These are phyloP conservation scores for Pygocentrus nattereri DNA, from an alignment of 2,797 vertebrate genomes.

Conservation along the genomic window DNA sequence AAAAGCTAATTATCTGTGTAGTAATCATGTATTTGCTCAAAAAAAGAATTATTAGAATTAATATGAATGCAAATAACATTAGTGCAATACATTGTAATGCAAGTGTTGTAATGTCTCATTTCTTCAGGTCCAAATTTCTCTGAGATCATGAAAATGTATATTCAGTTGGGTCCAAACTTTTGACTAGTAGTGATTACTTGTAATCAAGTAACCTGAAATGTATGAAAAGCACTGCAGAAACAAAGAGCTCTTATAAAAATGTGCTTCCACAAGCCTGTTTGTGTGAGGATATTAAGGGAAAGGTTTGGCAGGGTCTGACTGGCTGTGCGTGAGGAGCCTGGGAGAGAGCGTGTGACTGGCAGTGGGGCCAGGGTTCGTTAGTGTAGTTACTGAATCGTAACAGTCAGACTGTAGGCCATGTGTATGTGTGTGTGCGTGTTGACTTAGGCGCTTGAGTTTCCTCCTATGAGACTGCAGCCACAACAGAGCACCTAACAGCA, in stretches of 20 bases:
- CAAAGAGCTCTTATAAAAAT: background rate
- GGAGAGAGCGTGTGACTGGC: background rate
- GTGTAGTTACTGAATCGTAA: constrained; percentile 25
- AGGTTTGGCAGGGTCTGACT: background rate
- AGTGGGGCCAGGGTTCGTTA: constrained; percentile 15
- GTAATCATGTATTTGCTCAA: too few relatives aligned
- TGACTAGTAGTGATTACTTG: too few relatives aligned
- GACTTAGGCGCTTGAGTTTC: background rate
- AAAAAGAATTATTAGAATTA: too few relatives aligned
- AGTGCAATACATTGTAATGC: too few relatives aligned
- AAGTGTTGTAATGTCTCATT: too few relatives aligned
- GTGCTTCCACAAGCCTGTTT: background rate
- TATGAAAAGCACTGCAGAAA: background rate
- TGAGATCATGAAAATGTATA: too few relatives aligned
- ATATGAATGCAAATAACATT: too few relatives aligned
- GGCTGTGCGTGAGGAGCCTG: background rate
- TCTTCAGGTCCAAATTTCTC: too few relatives aligned
- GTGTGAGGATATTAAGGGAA: background rate
- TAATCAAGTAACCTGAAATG: too few relatives aligned
- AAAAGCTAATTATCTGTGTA: too few relatives aligned
- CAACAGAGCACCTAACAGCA: background rate
- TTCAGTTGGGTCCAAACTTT: too few relatives aligned
- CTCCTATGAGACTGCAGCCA: constrained; percentile 7
- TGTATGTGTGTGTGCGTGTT: background rate
- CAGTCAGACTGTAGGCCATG: constrained; percentile 8